These are phyloP conservation scores for Hippopotamyrus pictus DNA, from an alignment of 2,797 vertebrate genomes.

Conservation along the genomic window DNA sequence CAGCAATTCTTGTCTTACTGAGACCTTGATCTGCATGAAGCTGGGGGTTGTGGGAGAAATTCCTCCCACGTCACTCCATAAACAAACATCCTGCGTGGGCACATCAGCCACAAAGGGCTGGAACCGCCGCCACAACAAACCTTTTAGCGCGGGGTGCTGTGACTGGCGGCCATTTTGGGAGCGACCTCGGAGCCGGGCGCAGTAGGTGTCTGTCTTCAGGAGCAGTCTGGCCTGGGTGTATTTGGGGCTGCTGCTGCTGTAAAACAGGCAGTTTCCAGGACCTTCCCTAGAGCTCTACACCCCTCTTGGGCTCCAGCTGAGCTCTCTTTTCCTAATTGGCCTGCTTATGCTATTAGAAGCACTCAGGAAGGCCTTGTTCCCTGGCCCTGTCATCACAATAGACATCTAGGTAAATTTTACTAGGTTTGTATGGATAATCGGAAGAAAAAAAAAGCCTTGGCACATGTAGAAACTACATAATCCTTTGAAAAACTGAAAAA, in stretches of 20 bases:
- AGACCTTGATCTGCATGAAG: neutral
- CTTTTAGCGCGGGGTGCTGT: neutral
- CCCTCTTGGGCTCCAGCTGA: slow-evolving; percentile 14
- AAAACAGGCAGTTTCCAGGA: slow-evolving; percentile 15
- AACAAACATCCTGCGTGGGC: neutral
- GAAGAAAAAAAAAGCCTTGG: neutral
- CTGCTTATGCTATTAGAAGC: slow-evolving; percentile 36
- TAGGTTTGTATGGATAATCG: neutral
- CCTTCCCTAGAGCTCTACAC: neutral
- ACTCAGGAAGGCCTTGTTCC: slow-evolving; percentile 28
- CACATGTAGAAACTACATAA: neutral
- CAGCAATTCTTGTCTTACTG: neutral
- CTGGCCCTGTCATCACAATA: slow-evolving; percentile 1
- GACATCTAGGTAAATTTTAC: neutral
- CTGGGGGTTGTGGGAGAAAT: neutral
- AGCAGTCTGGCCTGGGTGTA: neutral
- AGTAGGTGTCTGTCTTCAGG: neutral
- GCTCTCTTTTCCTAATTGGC: slow-evolving; percentile 21
- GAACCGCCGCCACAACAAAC: neutral
- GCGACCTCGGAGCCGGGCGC: neutral
- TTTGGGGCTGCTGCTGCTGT: neutral
- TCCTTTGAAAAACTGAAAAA: neutral
- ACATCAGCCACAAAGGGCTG: neutral
- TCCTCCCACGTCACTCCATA: neutral
- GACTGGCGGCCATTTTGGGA: neutral